Conservation (phyloP, 2,797 vertebrate species). For the Typhlichthys subterraneus region DNA sequence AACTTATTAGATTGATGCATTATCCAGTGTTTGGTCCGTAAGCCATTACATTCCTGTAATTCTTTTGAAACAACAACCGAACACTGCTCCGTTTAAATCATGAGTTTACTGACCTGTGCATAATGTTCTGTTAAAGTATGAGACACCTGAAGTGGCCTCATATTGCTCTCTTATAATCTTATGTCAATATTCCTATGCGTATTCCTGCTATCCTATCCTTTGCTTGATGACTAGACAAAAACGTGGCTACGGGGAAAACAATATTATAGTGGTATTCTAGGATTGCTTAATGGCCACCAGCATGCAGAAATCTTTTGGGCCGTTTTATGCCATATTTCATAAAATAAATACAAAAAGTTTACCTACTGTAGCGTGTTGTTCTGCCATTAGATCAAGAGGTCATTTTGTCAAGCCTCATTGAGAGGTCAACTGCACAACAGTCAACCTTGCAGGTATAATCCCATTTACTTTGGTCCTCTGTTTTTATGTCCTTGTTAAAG, state of each 20-base stretch:
- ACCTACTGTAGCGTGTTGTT: neutral
- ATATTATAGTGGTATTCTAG: neutral
- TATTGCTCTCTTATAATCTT: constrained; percentile 31
- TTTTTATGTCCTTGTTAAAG: constrained; percentile 73
- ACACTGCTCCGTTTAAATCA: constrained; percentile 39
- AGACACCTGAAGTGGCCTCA: constrained; percentile 9
- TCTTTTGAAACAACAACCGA: constrained; percentile 28
- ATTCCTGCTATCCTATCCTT: too few species aligned
- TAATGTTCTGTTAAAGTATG: constrained; percentile 7
- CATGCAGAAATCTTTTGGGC: neutral
- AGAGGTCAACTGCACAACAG: constrained; percentile 48
- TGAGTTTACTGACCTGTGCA: constrained; percentile 20
- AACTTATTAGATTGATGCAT: constrained; percentile 44
- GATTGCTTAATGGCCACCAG: neutral
- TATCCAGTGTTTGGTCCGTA: constrained; percentile 38
- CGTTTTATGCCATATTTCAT: constrained; percentile 14
- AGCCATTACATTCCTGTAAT: constrained; percentile 36
- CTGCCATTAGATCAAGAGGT: constrained; percentile 21
- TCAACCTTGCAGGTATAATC: constrained; percentile 63
- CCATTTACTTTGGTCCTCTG: constrained; percentile 59
- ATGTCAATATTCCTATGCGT: constrained; percentile 4
- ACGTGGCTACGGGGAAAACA: too few species aligned
- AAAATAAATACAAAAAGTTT: too few species aligned
- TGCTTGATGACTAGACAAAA: too few species aligned
- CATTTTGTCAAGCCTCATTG: constrained; percentile 41